Evolutionary conservation across 2,888 invertebrate species (phyloP).

Genomic region (Dichetophora obliterata): DNA sequence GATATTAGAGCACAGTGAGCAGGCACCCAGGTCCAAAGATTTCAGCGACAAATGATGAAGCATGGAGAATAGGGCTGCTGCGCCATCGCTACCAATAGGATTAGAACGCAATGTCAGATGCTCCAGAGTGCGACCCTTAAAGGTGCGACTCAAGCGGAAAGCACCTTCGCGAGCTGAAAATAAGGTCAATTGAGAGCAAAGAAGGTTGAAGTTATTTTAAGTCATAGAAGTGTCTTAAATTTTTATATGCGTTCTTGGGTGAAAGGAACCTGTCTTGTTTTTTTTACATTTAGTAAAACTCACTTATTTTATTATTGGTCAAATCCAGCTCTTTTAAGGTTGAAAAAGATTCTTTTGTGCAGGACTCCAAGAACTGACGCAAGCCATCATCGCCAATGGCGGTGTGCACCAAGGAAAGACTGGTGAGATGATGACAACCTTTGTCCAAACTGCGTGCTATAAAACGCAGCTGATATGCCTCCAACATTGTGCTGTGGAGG

Average conservation of each 20-base stretch:
- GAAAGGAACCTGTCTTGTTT: too few species aligned
- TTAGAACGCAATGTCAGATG: conserved; percentile 63
- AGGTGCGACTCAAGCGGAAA: conserved; percentile 59
- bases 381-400: conserved; percentile 66
- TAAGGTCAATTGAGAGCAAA: not conserved
- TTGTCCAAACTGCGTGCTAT: conserved; percentile 66
- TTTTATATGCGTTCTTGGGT: too few species aligned
- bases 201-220: too few species aligned
- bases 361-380: conserved; percentile 60
- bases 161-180: conserved; percentile 65
- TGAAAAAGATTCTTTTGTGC: conserved; percentile 64
- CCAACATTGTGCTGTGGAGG: conserved; percentile 65
- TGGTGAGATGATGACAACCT: conserved; percentile 63
- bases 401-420: conserved; percentile 62
- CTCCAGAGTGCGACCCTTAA: conserved; percentile 58
- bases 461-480: conserved; percentile 62
- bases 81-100: conserved; percentile 68
- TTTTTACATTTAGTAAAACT: conserved; percentile 30
- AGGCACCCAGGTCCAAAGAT: conserved; percentile 62
- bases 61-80: conserved; percentile 63
- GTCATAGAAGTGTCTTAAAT: too few species aligned
- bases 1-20: conserved; percentile 60
- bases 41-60: conserved; percentile 59
- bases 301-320: conserved; percentile 67
- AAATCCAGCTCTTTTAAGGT: conserved; percentile 61